phyloP scores from a whole-genome alignment of 2,113 vertebrate genomes.

The Salvelinus fontinalis region DNA sequence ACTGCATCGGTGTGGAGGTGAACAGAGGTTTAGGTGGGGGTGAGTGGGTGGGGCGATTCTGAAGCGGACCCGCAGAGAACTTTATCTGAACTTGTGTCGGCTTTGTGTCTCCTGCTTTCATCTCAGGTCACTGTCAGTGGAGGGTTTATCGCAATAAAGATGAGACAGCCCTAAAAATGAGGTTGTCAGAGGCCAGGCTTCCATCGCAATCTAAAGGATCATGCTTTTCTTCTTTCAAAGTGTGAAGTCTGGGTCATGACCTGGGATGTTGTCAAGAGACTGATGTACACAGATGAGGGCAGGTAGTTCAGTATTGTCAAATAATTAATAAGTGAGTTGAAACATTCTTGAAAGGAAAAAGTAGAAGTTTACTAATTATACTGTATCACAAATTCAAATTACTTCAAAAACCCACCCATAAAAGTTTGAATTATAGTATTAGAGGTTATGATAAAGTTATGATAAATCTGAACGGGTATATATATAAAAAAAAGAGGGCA shows the following conservation, averaged over 20 bases:
- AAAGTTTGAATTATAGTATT: neutral
- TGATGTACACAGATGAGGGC: neutral
- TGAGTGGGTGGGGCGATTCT: slow-evolving; percentile 41
- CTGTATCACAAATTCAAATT: neutral
- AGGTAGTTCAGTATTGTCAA: neutral
- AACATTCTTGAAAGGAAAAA: neutral
- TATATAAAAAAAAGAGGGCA: no score
- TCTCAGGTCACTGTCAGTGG: slow-evolving; percentile 72
- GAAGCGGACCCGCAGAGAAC: slow-evolving; percentile 50
- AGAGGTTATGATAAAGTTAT: neutral
- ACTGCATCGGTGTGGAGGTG: slow-evolving; percentile 12
- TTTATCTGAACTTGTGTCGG: slow-evolving; percentile 71
- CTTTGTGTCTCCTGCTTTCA: slow-evolving; percentile 70
- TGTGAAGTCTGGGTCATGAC: slow-evolving; percentile 45
- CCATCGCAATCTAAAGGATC: slow-evolving; percentile 3
- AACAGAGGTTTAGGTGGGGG: slow-evolving; percentile 49
- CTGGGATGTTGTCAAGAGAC: slow-evolving; percentile 16
- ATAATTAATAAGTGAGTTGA: neutral
- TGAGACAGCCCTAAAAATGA: slow-evolving; percentile 45
- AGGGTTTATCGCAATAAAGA: slow-evolving; percentile 69
- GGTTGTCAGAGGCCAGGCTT: slow-evolving; percentile 31
- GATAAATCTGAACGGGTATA: no score
- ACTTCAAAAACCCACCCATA: neutral
- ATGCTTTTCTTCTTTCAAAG: slow-evolving; percentile 24
- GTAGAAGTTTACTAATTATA: neutral